Conservation (phyloP, 2,888 invertebrate genomes). For the Sinohyriopsis cumingii region DNA sequence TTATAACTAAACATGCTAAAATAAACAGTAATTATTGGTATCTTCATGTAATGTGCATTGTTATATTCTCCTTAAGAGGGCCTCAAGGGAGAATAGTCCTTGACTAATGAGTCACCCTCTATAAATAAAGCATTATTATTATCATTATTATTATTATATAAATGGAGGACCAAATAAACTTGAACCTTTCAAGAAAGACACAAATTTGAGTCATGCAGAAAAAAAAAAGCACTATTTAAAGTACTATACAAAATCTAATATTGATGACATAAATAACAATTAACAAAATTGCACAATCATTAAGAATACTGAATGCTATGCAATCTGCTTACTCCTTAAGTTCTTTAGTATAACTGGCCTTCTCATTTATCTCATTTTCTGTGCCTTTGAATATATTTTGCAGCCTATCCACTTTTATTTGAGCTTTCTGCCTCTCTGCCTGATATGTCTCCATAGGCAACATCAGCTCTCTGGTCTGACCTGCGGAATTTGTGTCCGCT, state of each 20-base stretch:
- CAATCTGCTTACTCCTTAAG: conserved; percentile 65
- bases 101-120: no score
- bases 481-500: conserved; percentile 31
- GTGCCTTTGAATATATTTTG: conserved; percentile 70
- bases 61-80: no score
- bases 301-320: not conserved
- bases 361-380: conserved; percentile 71
- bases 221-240: no score
- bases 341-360: conserved; percentile 67
- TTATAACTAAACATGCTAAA: no score
- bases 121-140: no score
- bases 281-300: not conserved
- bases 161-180: no score
- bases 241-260: not conserved
- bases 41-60: no score
- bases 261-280: not conserved
- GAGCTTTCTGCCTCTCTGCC: conserved; percentile 52
- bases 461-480: conserved; percentile 34
- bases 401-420: conserved; percentile 72
- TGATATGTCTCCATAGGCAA: conserved; percentile 43
- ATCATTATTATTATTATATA: no score
- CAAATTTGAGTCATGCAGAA: no score
- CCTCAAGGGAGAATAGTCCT: no score
- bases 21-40: no score
- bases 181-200: no score